phyloP scores from a whole-genome alignment of 2,113 vertebrate genomes.

The Pygathrix nemaeus region DNA sequence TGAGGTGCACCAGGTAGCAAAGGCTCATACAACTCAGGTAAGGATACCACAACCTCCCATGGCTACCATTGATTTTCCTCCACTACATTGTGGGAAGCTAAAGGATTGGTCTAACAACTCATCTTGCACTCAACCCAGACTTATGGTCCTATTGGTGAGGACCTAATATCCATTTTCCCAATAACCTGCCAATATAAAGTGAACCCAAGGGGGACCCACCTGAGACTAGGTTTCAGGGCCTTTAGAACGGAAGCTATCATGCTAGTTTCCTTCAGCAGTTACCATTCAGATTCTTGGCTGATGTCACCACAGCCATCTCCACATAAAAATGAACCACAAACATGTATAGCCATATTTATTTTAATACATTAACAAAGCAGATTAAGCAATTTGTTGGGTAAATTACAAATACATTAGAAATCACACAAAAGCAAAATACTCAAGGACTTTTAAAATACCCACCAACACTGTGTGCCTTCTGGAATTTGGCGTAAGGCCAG shows the following conservation, averaged over 20 bases:
- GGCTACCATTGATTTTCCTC: background rate
- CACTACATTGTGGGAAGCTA: too few relatives aligned
- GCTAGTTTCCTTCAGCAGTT: background rate
- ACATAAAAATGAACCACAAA: background rate
- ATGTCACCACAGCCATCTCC: background rate
- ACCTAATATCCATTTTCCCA: background rate
- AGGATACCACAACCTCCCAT: background rate
- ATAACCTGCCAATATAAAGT: background rate
- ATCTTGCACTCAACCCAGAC: background rate
- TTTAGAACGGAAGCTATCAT: background rate
- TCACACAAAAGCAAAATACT: too few relatives aligned
- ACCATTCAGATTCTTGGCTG: background rate
- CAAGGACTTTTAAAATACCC: background rate
- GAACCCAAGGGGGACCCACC: background rate
- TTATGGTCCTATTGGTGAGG: background rate
- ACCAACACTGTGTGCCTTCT: background rate
- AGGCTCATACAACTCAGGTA: background rate
- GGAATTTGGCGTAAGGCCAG: background rate
- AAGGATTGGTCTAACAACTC: background rate
- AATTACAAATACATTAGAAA: background rate
- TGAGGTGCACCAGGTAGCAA: fast-evolving
- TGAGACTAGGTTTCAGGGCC: background rate
- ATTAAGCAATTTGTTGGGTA: background rate
- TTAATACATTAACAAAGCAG: background rate
- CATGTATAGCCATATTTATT: background rate